Base-by-base conservation (phyloP, 2,797 vertebrate genomes). In the Cossypha caffra region DNA sequence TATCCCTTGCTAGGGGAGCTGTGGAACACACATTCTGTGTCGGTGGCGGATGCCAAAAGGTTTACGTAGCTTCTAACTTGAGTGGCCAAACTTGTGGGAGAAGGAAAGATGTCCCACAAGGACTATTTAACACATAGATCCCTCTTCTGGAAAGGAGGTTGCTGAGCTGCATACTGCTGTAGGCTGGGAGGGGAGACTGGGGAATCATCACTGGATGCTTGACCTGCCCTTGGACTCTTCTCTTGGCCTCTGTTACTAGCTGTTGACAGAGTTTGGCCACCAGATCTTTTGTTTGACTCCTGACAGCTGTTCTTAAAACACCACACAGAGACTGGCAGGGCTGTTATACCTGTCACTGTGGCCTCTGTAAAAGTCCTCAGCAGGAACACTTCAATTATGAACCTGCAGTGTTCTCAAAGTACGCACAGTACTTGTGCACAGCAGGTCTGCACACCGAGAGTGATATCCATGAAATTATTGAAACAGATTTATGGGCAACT, bases 91-190 rank as follows among this genome's bases (percentile, higher is more conserved):
- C 73, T 55, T 91, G 59, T 86, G 43, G 62, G 51, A 33, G 88
- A 91, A 83, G 18, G 64, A 74, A 71, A 77, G 45, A 77, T 89
- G 85, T 72, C 90, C 35, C 72, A 5, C 51, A 74, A 88, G 72
- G 47, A 52, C 72, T 90, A 57, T 88, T 86, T 52, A 83, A 68
- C 59, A 64, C 45, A 51, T 64, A 72, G 87, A 95, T 94, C 52
- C 61, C 85, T 80, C 43, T 85, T 91, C 78, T 94, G 93, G 87
- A 97, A 97, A 74, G 93, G 61, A 90, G 72, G 72, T 90, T 95
- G 78, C 72, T 95, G 94, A 80, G 91, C 75, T 95, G 78, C 75
- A 94, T 87, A 68, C 57, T 82, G 84, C 55, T 91, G 64, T 57
- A 91, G 85, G 68, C 68, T 91, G 48, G 52, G 74, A 92, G 23